phyloP scores from a whole-genome alignment of 92 coral and sea anemone species.

The Phymanthus crucifer region DNA sequence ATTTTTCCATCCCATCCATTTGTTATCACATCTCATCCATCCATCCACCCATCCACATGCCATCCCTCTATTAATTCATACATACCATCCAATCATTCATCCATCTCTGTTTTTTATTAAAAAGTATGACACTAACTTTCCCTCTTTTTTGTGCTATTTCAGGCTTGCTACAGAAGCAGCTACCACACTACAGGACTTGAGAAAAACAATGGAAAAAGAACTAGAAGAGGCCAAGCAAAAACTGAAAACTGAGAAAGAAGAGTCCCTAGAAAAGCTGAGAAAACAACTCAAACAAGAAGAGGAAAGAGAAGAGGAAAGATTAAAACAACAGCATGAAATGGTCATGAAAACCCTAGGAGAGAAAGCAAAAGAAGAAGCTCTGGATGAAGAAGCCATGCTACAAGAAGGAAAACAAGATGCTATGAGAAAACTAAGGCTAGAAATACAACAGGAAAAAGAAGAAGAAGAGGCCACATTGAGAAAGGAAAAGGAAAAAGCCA shows the following conservation, averaged over 20 bases:
- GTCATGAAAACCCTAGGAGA: constrained; percentile 88
- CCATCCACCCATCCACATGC: too few relatives aligned
- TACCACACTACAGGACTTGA: constrained; percentile 66
- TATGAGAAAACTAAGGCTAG: constrained; percentile 68
- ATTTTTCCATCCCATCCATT: too few relatives aligned
- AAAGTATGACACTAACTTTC: too few relatives aligned
- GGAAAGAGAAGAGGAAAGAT: constrained; percentile 78
- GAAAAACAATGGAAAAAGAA: constrained; percentile 85
- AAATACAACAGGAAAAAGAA: constrained; percentile 74
- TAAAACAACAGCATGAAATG: constrained; percentile 70
- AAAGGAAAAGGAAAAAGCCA: constrained; percentile 66
- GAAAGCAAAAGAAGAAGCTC: constrained; percentile 84
- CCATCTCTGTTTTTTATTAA: too few relatives aligned
- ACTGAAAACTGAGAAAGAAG: constrained; percentile 75
- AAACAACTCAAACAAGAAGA: constrained; percentile 64
- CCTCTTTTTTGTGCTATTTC: not conserved
- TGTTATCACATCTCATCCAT: too few relatives aligned
- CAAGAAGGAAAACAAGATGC: constrained; percentile 95
- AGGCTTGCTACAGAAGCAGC: constrained; percentile 80
- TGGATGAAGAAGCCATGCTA: constrained; percentile 96
- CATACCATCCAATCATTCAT: too few relatives aligned
- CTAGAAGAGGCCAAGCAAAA: constrained; percentile 71
- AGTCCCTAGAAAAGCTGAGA: constrained; percentile 57
- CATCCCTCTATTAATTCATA: too few relatives aligned
- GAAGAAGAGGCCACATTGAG: constrained; percentile 72